Conservation (phyloP, 2,797 vertebrate species). For the Spatula versicolor region DNA sequence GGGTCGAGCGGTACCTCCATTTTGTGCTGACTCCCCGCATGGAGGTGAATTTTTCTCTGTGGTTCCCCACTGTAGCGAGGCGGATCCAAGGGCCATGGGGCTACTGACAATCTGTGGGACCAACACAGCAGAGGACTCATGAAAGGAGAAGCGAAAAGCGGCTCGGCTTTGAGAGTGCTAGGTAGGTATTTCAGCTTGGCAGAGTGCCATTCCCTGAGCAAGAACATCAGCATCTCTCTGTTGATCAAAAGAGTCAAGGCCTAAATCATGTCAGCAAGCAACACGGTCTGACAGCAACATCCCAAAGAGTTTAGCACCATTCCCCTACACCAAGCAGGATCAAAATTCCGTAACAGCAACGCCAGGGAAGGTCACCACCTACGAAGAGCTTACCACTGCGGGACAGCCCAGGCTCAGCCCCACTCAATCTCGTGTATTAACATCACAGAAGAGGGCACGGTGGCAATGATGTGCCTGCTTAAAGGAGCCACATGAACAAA, state of each 20-base stretch:
- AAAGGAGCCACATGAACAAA: not conserved
- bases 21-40: not conserved
- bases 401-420: not conserved
- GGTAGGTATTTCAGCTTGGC: not conserved
- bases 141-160: not conserved
- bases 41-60: not conserved
- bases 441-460: not conserved
- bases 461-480: accelerated
- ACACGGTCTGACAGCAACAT: not conserved
- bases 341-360: not conserved
- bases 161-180: not conserved
- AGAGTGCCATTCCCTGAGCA: not conserved
- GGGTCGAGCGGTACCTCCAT: not conserved
- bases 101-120: not conserved
- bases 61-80: not conserved
- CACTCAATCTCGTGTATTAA: not conserved
- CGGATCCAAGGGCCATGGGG: not conserved
- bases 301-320: not conserved
- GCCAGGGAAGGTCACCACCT: not conserved
- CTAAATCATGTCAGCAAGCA: conserved; percentile 8
- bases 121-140: not conserved
- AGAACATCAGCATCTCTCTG: not conserved
- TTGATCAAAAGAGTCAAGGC: not conserved
- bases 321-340: not conserved
- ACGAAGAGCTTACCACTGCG: not conserved